phyloP scores from a whole-genome alignment of 2,888 invertebrate genomes.

The Cataglyphis rosenhaueri region DNA sequence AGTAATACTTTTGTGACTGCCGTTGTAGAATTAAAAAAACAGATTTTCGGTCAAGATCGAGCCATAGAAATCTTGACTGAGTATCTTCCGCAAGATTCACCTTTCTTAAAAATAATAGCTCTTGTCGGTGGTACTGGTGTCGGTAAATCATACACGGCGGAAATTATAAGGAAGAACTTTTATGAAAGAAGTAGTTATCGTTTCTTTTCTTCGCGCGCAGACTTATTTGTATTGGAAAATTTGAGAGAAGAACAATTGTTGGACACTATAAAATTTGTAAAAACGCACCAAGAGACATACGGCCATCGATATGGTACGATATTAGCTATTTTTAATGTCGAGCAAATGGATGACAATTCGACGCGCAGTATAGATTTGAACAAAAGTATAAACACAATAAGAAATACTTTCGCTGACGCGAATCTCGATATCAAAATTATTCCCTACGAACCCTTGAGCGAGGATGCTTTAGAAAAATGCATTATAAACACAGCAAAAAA shows the following conservation, averaged over 20 bases:
- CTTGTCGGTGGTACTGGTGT: slow-evolving; percentile 82
- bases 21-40: slow-evolving; percentile 69
- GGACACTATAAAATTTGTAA: slow-evolving; percentile 68
- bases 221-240: slow-evolving; percentile 81
- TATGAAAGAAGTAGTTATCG: slow-evolving; percentile 39
- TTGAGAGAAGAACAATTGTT: slow-evolving; percentile 73
- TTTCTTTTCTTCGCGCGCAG: slow-evolving; percentile 75
- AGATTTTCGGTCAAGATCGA: slow-evolving; percentile 78
- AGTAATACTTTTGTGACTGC: slow-evolving; percentile 71
- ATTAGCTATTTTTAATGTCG: slow-evolving; percentile 78
- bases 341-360: slow-evolving; percentile 68
- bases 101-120: slow-evolving; percentile 72
- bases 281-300: slow-evolving; percentile 3
- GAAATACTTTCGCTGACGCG: slow-evolving; percentile 58
- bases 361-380: slow-evolving; percentile 67
- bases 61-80: slow-evolving; percentile 70
- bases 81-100: slow-evolving; percentile 62
- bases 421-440: slow-evolving; percentile 68
- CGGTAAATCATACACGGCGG: slow-evolving; percentile 81
- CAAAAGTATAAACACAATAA: slow-evolving; percentile 66
- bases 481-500: slow-evolving; percentile 75
- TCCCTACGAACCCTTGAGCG: slow-evolving; percentile 72
- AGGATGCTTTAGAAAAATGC: slow-evolving; percentile 76
- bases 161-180: slow-evolving; percentile 78
- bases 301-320: slow-evolving; percentile 72